Evolutionary conservation across 1,140 invertebrate species (phyloP).

Genomic region (Drosophila kikkawai): DNA sequence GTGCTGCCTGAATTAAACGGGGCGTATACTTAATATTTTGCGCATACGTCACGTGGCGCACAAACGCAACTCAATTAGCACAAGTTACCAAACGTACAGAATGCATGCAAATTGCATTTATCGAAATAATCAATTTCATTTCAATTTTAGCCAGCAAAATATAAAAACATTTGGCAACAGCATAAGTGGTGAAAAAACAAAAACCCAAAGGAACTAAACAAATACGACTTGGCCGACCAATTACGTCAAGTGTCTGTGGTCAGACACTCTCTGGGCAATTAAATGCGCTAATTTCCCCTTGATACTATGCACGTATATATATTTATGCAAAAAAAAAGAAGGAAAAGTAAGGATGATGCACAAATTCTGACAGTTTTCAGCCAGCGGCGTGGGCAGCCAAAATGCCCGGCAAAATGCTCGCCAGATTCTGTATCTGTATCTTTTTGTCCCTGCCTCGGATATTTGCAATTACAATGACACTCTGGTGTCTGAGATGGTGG

Average conservation of each 20-base stretch:
- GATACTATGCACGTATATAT: constrained; percentile 29
- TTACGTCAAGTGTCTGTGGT: constrained; percentile 78
- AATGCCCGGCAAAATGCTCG: constrained; percentile 48
- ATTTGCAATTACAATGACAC: constrained; percentile 85
- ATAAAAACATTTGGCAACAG: constrained; percentile 26
- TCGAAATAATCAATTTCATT: constrained; percentile 50
- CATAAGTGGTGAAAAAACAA: constrained; percentile 9
- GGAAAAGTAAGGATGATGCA: constrained; percentile 39
- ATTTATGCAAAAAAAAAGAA: constrained; percentile 1
- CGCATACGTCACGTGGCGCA: constrained; percentile 71
- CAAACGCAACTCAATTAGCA: constrained; percentile 58
- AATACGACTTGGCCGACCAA: constrained; percentile 62
- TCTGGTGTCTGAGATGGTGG: constrained; percentile 24
- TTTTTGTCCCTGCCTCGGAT: constrained; percentile 61
- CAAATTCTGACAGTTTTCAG: constrained; percentile 73
- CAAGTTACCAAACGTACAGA: constrained; percentile 24
- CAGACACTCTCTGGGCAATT: constrained; percentile 80
- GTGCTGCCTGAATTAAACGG: constrained; percentile 35
- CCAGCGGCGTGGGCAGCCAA: constrained; percentile 61
- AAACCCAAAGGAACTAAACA: constrained; percentile 26
- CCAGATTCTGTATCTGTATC: constrained; percentile 32
- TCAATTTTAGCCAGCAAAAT: constrained; percentile 8
- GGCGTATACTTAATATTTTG: constrained; percentile 67
- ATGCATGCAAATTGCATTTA: constrained; percentile 49
- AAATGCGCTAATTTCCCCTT: constrained; percentile 81